phyloP scores from a whole-genome alignment of 2,888 invertebrate species.

The Augochlorella aurata region DNA sequence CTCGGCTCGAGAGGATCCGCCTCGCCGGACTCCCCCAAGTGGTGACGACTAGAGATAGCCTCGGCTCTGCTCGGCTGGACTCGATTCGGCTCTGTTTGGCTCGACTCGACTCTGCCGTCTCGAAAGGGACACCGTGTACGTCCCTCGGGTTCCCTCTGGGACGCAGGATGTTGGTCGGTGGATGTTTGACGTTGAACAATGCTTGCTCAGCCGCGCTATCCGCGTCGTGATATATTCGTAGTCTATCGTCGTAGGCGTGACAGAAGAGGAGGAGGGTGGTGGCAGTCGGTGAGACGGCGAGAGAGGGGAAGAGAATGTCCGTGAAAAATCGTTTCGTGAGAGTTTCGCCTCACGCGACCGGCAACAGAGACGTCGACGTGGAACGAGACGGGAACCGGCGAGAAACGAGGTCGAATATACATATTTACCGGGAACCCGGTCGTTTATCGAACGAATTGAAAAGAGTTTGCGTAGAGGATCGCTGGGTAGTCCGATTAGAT shows the following conservation, averaged over 20 bases:
- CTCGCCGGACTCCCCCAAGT: no score
- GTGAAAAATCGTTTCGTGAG: slow-evolving; percentile 56
- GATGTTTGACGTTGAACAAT: slow-evolving; percentile 63
- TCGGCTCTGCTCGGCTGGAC: no score
- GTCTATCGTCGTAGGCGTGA: slow-evolving; percentile 42
- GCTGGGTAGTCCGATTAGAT: slow-evolving; percentile 41
- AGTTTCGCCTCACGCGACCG: slow-evolving; percentile 36
- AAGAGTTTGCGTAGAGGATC: slow-evolving; percentile 48
- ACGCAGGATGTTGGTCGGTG: slow-evolving; percentile 23
- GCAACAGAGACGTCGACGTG: slow-evolving; percentile 31
- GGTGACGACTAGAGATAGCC: no score
- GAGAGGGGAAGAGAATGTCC: slow-evolving; percentile 24
- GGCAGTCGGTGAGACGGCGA: neutral
- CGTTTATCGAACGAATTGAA: slow-evolving; percentile 54
- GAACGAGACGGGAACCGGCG: slow-evolving; percentile 23
- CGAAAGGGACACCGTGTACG: slow-evolving; percentile 14
- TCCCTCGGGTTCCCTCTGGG: slow-evolving; percentile 29
- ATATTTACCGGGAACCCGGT: slow-evolving; percentile 45
- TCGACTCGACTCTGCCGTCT: neutral
- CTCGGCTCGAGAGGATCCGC: neutral
- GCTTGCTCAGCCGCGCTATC: slow-evolving; percentile 47
- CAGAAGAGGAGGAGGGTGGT: neutral
- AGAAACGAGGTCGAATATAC: slow-evolving; percentile 52
- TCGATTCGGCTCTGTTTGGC: no score
- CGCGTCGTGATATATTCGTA: slow-evolving; percentile 47